Conservation (phyloP, 2,797 vertebrate species). For the Zalophus californianus region DNA sequence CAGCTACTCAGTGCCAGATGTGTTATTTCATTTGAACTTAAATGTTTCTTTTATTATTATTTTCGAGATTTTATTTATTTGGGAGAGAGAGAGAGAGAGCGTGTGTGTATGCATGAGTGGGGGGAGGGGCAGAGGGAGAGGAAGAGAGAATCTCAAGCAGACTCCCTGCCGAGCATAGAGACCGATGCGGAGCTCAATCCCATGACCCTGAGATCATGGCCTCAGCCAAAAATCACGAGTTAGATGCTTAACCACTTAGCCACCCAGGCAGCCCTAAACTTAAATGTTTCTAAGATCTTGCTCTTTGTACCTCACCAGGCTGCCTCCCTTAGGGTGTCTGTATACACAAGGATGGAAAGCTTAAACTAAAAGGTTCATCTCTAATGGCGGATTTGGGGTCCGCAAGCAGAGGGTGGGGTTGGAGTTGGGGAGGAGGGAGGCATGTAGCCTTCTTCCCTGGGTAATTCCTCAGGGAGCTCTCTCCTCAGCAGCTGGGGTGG, state of each 20-base stretch:
- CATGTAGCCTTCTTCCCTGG: neutral
- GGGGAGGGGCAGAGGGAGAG: too few relatives aligned
- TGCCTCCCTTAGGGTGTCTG: neutral
- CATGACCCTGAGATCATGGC: neutral
- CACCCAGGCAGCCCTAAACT: neutral
- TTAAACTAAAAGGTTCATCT: neutral
- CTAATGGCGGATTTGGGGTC: neutral
- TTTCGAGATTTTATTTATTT: too few relatives aligned
- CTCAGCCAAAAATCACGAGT: neutral
- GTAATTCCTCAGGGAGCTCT: neutral
- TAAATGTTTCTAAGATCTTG: neutral
- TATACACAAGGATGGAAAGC: neutral
- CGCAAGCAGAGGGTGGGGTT: neutral
- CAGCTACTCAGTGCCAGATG: neutral
- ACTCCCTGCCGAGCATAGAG: too few relatives aligned
- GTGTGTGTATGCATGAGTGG: too few relatives aligned
- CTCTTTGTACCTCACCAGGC: neutral
- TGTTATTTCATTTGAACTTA: neutral
- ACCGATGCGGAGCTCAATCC: neutral
- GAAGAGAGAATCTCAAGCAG: too few relatives aligned
- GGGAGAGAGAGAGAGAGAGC: too few relatives aligned
- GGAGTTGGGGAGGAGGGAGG: neutral
- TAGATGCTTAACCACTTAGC: neutral
- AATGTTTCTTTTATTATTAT: neutral
- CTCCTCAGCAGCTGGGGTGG: neutral